Evolutionary conservation across 2,888 invertebrate genomes (phyloP).

Genomic region (Atethmia centrago): DNA sequence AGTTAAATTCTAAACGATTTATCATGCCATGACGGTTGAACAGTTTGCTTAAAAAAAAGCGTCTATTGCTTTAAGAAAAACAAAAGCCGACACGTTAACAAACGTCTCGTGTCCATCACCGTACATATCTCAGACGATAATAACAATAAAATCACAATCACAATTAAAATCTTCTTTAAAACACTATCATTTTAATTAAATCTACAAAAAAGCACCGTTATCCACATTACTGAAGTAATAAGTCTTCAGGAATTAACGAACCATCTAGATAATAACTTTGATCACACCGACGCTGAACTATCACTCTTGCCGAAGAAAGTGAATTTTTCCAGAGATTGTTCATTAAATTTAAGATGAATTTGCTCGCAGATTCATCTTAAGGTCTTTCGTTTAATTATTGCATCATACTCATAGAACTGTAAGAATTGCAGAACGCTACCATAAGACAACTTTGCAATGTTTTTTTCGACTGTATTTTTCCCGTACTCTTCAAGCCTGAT

Average conservation of each 20-base stretch:
- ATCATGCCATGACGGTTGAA: no score
- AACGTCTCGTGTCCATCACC: not conserved
- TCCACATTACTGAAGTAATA: constrained; percentile 18
- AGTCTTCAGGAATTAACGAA: constrained; percentile 40
- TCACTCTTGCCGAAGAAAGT: constrained; percentile 44
- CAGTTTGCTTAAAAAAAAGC: not conserved
- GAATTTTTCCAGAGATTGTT: constrained; percentile 29
- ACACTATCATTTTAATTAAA: constrained; percentile 37
- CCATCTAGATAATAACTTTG: constrained; percentile 30
- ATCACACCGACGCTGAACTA: constrained; percentile 1
- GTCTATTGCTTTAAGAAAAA: not conserved
- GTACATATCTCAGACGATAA: not conserved
- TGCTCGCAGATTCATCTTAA: not conserved
- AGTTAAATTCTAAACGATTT: not conserved
- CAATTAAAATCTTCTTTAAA: constrained; percentile 16
- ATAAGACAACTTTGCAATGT: not conserved
- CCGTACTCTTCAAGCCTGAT: not conserved
- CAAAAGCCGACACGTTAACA: not conserved
- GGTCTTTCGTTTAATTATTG: not conserved
- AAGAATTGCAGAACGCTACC: not conserved
- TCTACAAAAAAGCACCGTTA: constrained; percentile 19
- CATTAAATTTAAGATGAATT: no score
- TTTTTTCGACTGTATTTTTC: not conserved
- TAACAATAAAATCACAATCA: not conserved
- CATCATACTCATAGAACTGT: not conserved